Evolutionary conservation across 1,140 invertebrate species (phyloP), one percentile per base, ranked within the genome.

Genomic region (Nebria ingens): DNA sequence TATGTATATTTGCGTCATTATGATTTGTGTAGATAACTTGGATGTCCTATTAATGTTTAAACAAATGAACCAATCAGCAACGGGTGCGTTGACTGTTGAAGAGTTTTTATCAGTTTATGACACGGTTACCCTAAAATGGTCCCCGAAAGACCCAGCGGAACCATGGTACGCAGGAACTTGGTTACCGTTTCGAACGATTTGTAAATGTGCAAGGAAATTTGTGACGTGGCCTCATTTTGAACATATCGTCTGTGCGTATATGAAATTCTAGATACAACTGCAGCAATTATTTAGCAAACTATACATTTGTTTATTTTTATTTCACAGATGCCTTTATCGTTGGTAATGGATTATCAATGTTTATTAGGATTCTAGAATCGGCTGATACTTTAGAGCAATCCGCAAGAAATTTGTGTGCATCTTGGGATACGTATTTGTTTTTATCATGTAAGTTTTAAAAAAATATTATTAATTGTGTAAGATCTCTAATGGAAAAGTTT

Each of bases 41-140:
- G 89, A 93, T 67, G 78, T 86, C 17, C 81, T 91, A 60, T 72
- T 94, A 56, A 86, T 87, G 74, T 94, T 90, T 74, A 85, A 85
- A 66, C 80, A 86, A 58, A 72, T 93, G 62, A 90, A 92, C 67
- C 69, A 72, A 19, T 82, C 82, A 2, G 77, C 76, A 15, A 78
- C 71, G 23, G 87, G 87, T 1, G 71, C 71, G 2, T 67, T 93
- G 6, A 82, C 74, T 45, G 70, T 82, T 51, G 78, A 85, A 38
- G 89, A 93, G 72, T 93, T 93, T 71, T 79, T 85, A 40, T 78
- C 79, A 45, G 73, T 93, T 52, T 94, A 89, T 69, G 86, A 92
- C 62, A 78, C 80, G 11, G 73, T 77, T 25, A 80, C 80, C 54
- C 73, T 93, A 21, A 77, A 80, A 55, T 94, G 90, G 90, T 80